Evolutionary conservation across 2,113 vertebrate genomes (phyloP), one percentile per base, ranked within the genome.

Genomic region (Heptranchias perlo): DNA sequence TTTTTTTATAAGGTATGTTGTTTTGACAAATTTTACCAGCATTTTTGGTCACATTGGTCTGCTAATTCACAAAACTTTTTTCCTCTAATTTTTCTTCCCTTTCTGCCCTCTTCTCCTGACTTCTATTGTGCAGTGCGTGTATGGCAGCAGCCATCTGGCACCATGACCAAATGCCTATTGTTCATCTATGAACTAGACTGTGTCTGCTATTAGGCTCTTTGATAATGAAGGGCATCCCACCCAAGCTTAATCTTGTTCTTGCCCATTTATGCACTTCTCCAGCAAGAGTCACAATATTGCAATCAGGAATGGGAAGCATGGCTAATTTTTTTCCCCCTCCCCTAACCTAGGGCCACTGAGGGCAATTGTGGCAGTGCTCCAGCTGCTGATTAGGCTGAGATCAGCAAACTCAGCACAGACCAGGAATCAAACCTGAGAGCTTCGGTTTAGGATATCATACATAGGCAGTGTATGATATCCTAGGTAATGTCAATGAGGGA

Each of bases 1-100:
- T 99, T 99, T 99, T 99, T 99, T 99, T 99, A 99, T 98, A 99
- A 99, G 99, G 99, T 99, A 96, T 97, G 97, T 97, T 10, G 67
- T 65, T 92, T 69, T n/a, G 14, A 93, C 23, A 23, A 35, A 21
- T 64, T 82, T 82, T 82, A 61, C 35, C 31, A 76, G 0, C 96
- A 94, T 96, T 13, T 58, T 96, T 97, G 8, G 6, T 96, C 49
- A 65, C 31, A 61, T 96, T 89, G 7, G 2, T 47, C 54, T 64
- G 44, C 52, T 78, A 39, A 54, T 96, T 82, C 73, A 58, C 35
- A 44, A 28, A 76, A 35, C 44, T 4, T n/a, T 47, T 65, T 96
- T 92, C 3, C 69, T 54, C 13, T 96, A 39, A 18, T 93, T 96
- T 67, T 93, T 86, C 62, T 86, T 78, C 25, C 96, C 3, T 95